Evolutionary conservation across 2,797 vertebrate genomes (phyloP).

Genomic region (Holocentrus rufus): DNA sequence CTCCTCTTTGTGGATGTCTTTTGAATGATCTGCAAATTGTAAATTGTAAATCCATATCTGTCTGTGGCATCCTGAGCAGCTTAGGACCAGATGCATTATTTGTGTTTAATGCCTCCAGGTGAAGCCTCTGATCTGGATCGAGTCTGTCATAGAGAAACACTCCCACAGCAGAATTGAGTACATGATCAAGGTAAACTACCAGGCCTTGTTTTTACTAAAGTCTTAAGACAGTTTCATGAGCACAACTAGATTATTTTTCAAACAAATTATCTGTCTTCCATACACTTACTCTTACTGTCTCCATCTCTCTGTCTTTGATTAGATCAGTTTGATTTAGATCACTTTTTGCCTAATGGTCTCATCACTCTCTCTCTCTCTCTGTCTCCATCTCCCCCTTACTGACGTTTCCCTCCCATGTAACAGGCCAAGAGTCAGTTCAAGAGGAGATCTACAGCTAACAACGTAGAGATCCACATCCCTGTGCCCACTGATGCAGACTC

Average conservation of each 20-base stretch:
- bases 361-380: neutral
- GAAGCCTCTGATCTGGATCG: slow-evolving; percentile 92
- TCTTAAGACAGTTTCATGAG: no score
- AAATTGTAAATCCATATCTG: neutral
- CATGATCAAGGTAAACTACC: slow-evolving; percentile 88
- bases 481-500: slow-evolving; percentile 90
- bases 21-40: no score
- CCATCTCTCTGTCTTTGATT: neutral
- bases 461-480: slow-evolving; percentile 91
- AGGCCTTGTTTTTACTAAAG: neutral
- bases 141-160: slow-evolving; percentile 92
- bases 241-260: no score
- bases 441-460: slow-evolving; percentile 89
- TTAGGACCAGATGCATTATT: neutral
- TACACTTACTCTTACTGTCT: neutral
- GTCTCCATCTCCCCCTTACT: neutral
- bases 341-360: neutral
- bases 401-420: neutral
- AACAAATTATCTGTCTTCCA: neutral
- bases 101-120: slow-evolving; percentile 75
- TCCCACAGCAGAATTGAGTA: slow-evolving; percentile 94
- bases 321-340: neutral
- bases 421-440: slow-evolving; percentile 93
- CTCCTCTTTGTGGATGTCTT: no score
- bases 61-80: neutral